These are phyloP conservation scores for Pteromalus puparum DNA, from an alignment of 1,140 invertebrate genomes.

Conservation along the genomic window DNA sequence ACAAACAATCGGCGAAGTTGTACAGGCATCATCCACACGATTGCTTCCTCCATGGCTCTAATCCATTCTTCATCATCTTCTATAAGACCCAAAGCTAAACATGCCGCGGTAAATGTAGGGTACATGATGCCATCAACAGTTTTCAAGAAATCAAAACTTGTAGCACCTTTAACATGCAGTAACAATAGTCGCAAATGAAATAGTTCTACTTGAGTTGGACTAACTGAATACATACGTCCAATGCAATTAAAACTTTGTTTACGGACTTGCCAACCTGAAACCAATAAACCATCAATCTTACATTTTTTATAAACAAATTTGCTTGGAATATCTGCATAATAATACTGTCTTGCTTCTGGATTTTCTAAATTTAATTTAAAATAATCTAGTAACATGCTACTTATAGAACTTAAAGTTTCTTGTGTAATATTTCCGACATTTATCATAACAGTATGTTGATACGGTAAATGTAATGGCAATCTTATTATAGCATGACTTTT, in stretches of 20 bases:
- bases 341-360: constrained; percentile 35
- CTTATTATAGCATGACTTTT: constrained; percentile 47
- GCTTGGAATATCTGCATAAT: constrained; percentile 23
- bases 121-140: constrained; percentile 61
- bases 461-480: constrained; percentile 27
- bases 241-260: constrained; percentile 39
- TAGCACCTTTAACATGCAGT: constrained; percentile 57
- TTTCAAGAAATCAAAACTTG: constrained; percentile 61
- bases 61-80: constrained; percentile 64
- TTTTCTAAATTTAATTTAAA: constrained; percentile 41
- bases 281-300: neutral
- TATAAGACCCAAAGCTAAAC: constrained; percentile 58
- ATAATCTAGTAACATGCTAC: constrained; percentile 46
- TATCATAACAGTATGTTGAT: constrained; percentile 33
- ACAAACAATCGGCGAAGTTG: constrained; percentile 46
- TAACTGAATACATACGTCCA: constrained; percentile 53
- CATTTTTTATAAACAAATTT: constrained; percentile 16
- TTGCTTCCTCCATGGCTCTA: constrained; percentile 29
- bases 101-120: constrained; percentile 63
- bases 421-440: neutral
- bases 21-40: constrained; percentile 41
- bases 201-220: constrained; percentile 57
- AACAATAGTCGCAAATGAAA: constrained; percentile 60
- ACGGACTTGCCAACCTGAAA: constrained; percentile 14
- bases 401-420: constrained; percentile 4